Evolutionary conservation across 1,140 invertebrate genomes (phyloP).

Genomic region (Polypedilum pembai): DNA sequence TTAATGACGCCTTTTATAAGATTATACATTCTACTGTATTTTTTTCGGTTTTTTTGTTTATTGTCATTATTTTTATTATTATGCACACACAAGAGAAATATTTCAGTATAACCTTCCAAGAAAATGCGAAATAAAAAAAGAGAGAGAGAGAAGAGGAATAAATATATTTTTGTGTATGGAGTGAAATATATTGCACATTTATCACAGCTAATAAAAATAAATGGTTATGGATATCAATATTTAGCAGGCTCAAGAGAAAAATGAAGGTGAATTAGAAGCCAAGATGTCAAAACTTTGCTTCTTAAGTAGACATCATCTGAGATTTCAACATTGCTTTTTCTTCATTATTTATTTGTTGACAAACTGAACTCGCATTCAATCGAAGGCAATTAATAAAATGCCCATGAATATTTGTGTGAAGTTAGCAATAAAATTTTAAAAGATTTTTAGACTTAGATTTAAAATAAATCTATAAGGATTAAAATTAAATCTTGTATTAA

Average conservation of each 20-base stretch:
- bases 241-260: not conserved
- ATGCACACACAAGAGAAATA: not conserved
- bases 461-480: too few relatives aligned
- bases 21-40: constrained; percentile 6
- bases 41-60: not conserved
- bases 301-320: too few relatives aligned
- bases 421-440: too few relatives aligned
- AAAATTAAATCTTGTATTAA: too few relatives aligned
- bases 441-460: too few relatives aligned
- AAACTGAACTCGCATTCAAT: too few relatives aligned
- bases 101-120: not conserved
- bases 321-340: too few relatives aligned
- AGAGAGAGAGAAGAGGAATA: not conserved
- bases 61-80: constrained; percentile 1
- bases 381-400: too few relatives aligned
- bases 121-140: not conserved
- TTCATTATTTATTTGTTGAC: too few relatives aligned
- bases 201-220: constrained; percentile 25
- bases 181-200: constrained; percentile 22
- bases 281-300: too few relatives aligned
- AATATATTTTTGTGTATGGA: not conserved
- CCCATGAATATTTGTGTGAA: too few relatives aligned
- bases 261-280: too few relatives aligned
- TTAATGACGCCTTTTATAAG: constrained; percentile 8
- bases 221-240: constrained; percentile 26